Percentiles rank a stretch among this genome's conserved stretches.
These are phyloP conservation scores for Anguilla rostrata DNA, from an alignment of 2,113 vertebrate species.

Conservation along the genomic window DNA sequence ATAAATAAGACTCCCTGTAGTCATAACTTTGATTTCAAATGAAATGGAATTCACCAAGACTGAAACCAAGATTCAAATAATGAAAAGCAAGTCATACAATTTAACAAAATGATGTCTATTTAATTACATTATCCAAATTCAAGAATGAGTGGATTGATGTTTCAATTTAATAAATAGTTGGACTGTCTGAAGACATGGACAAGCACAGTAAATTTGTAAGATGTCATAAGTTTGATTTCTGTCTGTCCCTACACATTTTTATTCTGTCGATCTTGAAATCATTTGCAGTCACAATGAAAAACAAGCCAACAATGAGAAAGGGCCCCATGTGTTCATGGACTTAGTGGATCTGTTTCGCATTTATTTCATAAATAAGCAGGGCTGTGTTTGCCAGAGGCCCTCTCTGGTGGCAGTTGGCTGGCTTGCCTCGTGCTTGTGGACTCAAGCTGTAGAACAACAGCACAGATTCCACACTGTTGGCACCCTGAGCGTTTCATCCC, in stretches of 20 bases:
- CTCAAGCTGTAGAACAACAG: not conserved
- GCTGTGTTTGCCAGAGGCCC: constrained; percentile 8
- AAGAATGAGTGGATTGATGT: not conserved
- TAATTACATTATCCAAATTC: not conserved
- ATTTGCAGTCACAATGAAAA: not conserved
- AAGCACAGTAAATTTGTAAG: not conserved
- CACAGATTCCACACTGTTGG: not conserved
- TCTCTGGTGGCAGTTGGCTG: constrained; percentile 18
- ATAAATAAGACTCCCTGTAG: not conserved
- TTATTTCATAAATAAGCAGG: constrained; percentile 3
- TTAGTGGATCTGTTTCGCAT: not conserved
- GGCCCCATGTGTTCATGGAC: constrained; percentile 7
- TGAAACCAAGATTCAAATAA: not conserved
- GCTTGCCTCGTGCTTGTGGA: constrained; percentile 14
- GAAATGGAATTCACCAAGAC: not conserved
- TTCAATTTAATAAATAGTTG: not conserved
- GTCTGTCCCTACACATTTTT: no score
- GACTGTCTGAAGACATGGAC: not conserved
- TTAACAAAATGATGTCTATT: not conserved
- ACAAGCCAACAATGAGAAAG: not conserved
- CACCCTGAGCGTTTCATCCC: not conserved
- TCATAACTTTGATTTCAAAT: not conserved
- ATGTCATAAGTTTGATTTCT: not conserved
- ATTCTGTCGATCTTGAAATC: not conserved
- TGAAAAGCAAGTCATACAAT: not conserved